Base-by-base conservation (phyloP, 2,797 vertebrate genomes). In the Fratercula arctica region DNA sequence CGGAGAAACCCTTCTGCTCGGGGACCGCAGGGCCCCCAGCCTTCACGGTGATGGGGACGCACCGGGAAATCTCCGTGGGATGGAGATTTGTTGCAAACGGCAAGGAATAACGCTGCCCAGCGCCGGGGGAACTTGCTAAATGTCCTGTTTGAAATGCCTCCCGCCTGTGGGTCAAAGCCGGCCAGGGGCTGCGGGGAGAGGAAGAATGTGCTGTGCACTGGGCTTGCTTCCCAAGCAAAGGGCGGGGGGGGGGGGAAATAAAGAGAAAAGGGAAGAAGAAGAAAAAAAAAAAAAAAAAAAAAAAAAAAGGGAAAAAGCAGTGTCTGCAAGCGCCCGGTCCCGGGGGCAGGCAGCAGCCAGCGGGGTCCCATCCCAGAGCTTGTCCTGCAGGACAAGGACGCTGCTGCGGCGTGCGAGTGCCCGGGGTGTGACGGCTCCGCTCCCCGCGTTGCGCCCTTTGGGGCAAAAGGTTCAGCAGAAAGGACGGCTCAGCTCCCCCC, bases 341-440 rank as follows among this genome's bases (percentile, higher is more conserved):
- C 26, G 17, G 17, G 33, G 61, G 8, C 28, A 59, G 53, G 18
- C 3, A 5, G 60, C 26, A 74, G 3, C 7, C 46, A 39, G 70
- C 1, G 4, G 29, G 54, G 16, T 23, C 21, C 37, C 1, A 0
- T 25, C 26, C 2, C 2, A 26, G 28, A 1, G 4, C 33, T 20
- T 5, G 1, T 45, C n/a, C 53, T 31, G 68, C 3, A 1, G 69
- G 28, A 39, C 45, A 16, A 23, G 23, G 86, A 45, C 23, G 77
- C 50, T 67, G 70, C 43, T 39, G 33, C 6, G 1, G 10, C 9
- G 60, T 5, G n/a, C 18, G 12, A 46, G 57, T 2, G 39, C 57
- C 57, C 4, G 39, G 1, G 21, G 48, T 9, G 48, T 2, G 12
- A 46, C 2, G 61, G 43, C 21, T 64, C 31, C 35, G 43, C 45